These are phyloP conservation scores for Brachionus rotundiformis DNA, from an alignment of 1,140 invertebrate species.

Conservation along the genomic window DNA sequence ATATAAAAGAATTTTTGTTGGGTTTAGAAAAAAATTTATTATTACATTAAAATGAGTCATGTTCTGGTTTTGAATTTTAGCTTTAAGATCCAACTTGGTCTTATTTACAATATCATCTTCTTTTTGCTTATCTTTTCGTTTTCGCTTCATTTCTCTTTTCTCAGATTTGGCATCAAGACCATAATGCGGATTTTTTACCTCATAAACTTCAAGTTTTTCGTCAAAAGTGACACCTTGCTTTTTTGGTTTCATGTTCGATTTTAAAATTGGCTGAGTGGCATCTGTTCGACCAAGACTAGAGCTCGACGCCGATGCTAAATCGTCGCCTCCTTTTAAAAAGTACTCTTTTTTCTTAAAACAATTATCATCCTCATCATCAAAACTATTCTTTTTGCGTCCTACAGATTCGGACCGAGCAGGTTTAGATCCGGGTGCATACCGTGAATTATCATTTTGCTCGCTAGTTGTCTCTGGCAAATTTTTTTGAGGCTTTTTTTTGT, in stretches of 20 bases:
- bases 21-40: not conserved
- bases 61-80: conserved; percentile 46
- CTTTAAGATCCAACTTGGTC: conserved; percentile 17
- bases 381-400: conserved; percentile 39
- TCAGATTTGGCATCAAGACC: conserved; percentile 36
- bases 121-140: conserved; percentile 44
- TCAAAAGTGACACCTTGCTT: conserved; percentile 45
- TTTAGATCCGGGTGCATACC: not conserved
- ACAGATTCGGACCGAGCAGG: not conserved
- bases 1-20: too few relatives aligned
- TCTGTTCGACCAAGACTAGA: not conserved
- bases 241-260: conserved; percentile 17
- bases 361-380: conserved; percentile 32
- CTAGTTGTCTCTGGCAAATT: not conserved
- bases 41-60: conserved; percentile 43
- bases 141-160: conserved; percentile 38
- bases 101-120: conserved; percentile 41
- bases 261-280: not conserved
- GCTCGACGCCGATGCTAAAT: not conserved
- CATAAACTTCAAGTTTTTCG: conserved; percentile 49
- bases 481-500: conserved; percentile 31
- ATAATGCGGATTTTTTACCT: conserved; percentile 50
- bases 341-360: conserved; percentile 28
- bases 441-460: not conserved
- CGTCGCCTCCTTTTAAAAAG: conserved; percentile 34